phyloP scores from a whole-genome alignment of 2,888 invertebrate genomes.

The Pyralis farinalis region DNA sequence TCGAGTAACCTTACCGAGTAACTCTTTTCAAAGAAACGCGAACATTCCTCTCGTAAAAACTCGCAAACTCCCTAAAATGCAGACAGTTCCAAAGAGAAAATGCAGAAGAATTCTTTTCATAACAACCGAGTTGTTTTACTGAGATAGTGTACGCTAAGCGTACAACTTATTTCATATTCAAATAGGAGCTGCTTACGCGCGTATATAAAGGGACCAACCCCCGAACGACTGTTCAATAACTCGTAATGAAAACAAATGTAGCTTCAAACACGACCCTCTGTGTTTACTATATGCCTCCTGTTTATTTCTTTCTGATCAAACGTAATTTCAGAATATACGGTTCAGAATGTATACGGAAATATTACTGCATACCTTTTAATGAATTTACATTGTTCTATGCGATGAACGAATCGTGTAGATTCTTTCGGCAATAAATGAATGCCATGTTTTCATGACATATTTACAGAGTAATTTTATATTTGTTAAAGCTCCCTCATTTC shows the following conservation, averaged over 20 bases:
- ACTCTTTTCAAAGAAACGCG: no score
- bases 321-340: slow-evolving; percentile 37
- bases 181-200: slow-evolving; percentile 44
- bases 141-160: slow-evolving; percentile 1
- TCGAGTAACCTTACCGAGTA: no score
- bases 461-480: no score
- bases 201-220: slow-evolving; percentile 35
- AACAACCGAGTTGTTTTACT: neutral
- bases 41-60: no score
- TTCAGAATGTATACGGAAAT: neutral
- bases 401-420: no score
- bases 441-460: no score
- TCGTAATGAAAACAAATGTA: slow-evolving; percentile 67
- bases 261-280: slow-evolving; percentile 54
- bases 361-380: neutral
- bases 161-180: slow-evolving; percentile 24
- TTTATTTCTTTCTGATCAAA: slow-evolving; percentile 48
- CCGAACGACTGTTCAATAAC: slow-evolving; percentile 50
- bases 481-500: no score
- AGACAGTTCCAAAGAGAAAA: neutral
- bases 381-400: neutral
- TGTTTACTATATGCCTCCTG: slow-evolving; percentile 47
- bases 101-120: neutral
- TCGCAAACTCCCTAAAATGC: neutral
- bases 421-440: no score